phyloP scores from a whole-genome alignment of 1,140 invertebrate genomes.

The Apis mellifera region Amel_HAv3.1 CM009937.2:12248501-12249000 shows the following conservation, averaged over 20 bases:
- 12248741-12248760: neutral
- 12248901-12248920: neutral
- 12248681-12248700: neutral
- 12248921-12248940: neutral
- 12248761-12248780: neutral
- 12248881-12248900: neutral
- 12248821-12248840: neutral
- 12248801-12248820: neutral
- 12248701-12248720: neutral
- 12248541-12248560: no score
- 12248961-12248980: neutral
- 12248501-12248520: neutral
- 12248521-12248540: no score
- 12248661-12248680: neutral
- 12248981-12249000: neutral
- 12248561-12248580: neutral
- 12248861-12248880: neutral
- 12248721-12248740: neutral
- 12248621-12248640: neutral
- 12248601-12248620: no score
- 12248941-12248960: neutral
- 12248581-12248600: neutral
- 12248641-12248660: neutral
- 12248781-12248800: neutral
- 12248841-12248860: neutral